Conservation (phyloP, 1,140 invertebrate genomes). For the Aphis craccivora region DNA sequence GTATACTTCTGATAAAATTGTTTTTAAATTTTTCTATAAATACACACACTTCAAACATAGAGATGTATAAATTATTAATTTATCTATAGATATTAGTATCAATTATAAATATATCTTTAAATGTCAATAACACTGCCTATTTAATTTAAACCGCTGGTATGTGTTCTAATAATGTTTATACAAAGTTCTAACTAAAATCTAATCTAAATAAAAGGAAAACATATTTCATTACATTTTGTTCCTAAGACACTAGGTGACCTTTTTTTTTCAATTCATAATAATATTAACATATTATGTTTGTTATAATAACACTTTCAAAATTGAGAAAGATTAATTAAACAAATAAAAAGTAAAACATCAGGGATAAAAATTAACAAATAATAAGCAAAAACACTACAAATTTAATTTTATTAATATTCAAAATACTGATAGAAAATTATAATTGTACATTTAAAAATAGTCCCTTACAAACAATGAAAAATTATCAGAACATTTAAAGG, state of each 20-base stretch:
- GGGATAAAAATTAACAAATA: slow-evolving; percentile 28
- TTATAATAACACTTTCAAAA: background rate
- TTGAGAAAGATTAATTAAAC: background rate
- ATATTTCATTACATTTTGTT: background rate
- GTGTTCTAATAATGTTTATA: no score
- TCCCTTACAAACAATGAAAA: slow-evolving; percentile 38
- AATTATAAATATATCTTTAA: background rate
- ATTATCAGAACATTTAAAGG: background rate
- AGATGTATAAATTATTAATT: background rate
- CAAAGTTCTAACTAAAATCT: no score
- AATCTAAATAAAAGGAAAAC: no score
- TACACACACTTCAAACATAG: background rate
- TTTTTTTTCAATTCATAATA: background rate
- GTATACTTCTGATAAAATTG: background rate
- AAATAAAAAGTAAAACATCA: background rate
- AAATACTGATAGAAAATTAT: slow-evolving; percentile 54
- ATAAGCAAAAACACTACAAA: slow-evolving; percentile 55
- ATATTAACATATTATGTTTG: background rate
- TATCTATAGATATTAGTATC: background rate
- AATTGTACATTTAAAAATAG: slow-evolving; percentile 46
- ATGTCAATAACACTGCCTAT: background rate
- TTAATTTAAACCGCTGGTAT: no score
- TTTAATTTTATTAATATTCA: slow-evolving; percentile 53
- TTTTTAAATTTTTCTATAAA: background rate
- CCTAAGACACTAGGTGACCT: no score